A percentile compares a stretch with the other conserved stretches of the same genome.
phyloP scores from a whole-genome alignment of 2,797 vertebrate species.

The Pipistrellus pipistrellus region DNA sequence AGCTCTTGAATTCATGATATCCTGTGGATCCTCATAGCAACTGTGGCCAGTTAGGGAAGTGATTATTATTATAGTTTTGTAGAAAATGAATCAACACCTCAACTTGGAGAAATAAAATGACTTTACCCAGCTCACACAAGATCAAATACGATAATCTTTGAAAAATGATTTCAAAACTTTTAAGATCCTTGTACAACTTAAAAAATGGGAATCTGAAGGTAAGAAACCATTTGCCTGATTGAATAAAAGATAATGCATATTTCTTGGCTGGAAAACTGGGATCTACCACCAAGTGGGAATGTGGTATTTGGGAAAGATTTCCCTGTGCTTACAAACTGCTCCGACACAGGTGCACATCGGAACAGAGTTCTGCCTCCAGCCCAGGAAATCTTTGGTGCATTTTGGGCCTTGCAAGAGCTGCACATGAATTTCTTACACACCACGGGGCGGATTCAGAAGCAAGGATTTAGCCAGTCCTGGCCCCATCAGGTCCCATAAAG shows the following conservation, averaged over 20 bases:
- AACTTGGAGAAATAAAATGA: neutral
- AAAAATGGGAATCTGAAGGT: neutral
- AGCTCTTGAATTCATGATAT: neutral
- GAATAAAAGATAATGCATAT: neutral
- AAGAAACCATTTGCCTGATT: neutral
- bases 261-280: neutral
- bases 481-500: slow-evolving; percentile 44
- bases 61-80: neutral
- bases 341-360: neutral
- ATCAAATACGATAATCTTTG: slow-evolving; percentile 8
- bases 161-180: slow-evolving; percentile 19
- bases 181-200: neutral
- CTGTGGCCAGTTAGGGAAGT: neutral
- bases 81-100: neutral
- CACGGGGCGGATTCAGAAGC: slow-evolving; percentile 32
- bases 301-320: neutral
- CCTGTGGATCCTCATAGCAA: neutral
- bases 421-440: slow-evolving; percentile 62
- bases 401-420: slow-evolving; percentile 57
- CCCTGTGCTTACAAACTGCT: neutral
- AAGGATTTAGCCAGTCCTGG: slow-evolving; percentile 43
- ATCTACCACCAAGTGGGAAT: neutral
- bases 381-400: slow-evolving; percentile 50
- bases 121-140: slow-evolving; percentile 13
- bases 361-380: neutral